Evolutionary conservation across 2,113 vertebrate species (phyloP).

Genomic region (Nothocercus nigrocapillus): DNA sequence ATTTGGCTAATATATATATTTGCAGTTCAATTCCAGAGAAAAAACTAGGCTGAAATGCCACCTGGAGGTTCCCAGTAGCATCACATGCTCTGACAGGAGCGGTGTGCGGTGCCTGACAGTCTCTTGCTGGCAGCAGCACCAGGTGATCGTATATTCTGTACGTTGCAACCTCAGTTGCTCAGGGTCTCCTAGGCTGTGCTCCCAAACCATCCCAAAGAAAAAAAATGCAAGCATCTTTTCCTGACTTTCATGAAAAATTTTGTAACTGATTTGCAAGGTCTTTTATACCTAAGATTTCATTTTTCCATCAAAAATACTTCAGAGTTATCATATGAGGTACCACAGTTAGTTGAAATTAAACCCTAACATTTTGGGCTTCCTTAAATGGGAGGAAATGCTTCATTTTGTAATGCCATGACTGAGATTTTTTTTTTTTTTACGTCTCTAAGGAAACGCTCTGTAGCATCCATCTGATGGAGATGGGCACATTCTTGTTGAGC

Average conservation of each 20-base stretch:
- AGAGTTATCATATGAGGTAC: neutral
- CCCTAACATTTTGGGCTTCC: neutral
- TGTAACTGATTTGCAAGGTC: neutral
- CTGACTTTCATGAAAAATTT: neutral
- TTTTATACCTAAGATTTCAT: neutral
- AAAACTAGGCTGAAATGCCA: constrained; percentile 37
- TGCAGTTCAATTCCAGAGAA: neutral
- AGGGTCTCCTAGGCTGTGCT: rapidly evolving
- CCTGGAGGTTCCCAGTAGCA: neutral
- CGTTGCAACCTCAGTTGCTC: neutral
- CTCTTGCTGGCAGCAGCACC: neutral
- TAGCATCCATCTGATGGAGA: neutral
- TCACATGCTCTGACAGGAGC: neutral
- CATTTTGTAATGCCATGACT: neutral
- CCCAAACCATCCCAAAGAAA: neutral
- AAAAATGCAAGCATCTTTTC: neutral
- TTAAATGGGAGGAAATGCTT: neutral
- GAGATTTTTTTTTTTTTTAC: constrained; percentile 7
- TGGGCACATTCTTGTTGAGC: neutral
- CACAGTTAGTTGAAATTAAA: neutral
- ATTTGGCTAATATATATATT: neutral
- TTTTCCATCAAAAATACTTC: neutral
- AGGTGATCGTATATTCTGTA: neutral
- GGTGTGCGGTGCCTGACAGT: neutral
- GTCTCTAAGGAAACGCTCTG: neutral